These are phyloP conservation scores for Ictalurus furcatus DNA, from an alignment of 2,113 vertebrate species.

Conservation along the genomic window DNA sequence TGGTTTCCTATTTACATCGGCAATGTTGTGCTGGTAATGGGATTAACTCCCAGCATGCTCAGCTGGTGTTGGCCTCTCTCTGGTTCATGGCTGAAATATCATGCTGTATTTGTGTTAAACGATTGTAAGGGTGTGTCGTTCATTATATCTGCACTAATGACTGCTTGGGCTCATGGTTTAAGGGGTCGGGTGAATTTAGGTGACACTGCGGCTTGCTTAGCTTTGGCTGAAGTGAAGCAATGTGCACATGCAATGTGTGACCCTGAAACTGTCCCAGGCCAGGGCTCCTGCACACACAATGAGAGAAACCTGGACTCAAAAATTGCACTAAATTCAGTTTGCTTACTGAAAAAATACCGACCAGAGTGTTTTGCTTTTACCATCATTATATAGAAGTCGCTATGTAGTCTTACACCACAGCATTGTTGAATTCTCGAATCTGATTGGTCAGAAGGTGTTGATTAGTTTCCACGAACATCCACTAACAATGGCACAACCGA, in stretches of 20 bases:
- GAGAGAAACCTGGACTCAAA: background rate
- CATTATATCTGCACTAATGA: conserved; percentile 1
- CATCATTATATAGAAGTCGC: background rate
- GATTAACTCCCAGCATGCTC: conserved; percentile 58
- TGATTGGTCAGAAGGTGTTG: background rate
- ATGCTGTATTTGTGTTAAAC: background rate
- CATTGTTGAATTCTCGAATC: background rate
- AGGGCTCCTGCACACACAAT: conserved; percentile 34
- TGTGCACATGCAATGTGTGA: conserved; percentile 69
- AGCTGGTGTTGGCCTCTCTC: background rate
- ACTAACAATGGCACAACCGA: too few species aligned
- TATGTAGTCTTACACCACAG: background rate
- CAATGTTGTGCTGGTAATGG: conserved; percentile 63
- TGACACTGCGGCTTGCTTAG: conserved; percentile 72
- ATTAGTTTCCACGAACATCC: too few species aligned
- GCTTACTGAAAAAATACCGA: background rate
- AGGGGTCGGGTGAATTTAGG: conserved; percentile 54
- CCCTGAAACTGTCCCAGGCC: conserved; percentile 63
- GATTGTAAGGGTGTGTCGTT: background rate
- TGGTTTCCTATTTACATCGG: conserved; percentile 65
- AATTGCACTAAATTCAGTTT: background rate
- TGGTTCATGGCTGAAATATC: conserved; percentile 5
- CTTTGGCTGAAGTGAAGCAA: conserved; percentile 71
- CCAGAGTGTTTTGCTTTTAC: background rate
- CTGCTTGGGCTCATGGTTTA: conserved; percentile 4